These are phyloP conservation scores for Metellina segmentata DNA, from an alignment of 2,888 invertebrate genomes.

Conservation along the genomic window DNA sequence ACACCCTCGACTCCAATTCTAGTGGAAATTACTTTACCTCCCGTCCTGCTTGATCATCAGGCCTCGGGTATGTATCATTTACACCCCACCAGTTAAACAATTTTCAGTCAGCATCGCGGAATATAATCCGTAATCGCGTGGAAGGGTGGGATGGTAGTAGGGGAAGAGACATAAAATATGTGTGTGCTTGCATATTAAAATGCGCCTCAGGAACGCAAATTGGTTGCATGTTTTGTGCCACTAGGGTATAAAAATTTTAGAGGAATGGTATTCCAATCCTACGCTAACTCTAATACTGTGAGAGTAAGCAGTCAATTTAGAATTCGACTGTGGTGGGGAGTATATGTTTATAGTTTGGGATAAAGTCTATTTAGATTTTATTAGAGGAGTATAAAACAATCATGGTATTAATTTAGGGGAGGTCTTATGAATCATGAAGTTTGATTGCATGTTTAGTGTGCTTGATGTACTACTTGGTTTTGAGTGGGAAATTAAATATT, in stretches of 20 bases:
- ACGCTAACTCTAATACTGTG: neutral
- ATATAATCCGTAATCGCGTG: slow-evolving; percentile 23
- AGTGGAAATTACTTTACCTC: slow-evolving; percentile 39
- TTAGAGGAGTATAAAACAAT: too few species aligned
- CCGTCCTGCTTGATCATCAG: slow-evolving; percentile 26
- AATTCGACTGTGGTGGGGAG: neutral
- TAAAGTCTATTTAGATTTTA: neutral
- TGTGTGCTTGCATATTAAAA: slow-evolving; percentile 38
- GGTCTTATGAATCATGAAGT: too few species aligned
- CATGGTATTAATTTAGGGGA: too few species aligned
- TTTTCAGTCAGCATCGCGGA: slow-evolving; percentile 33
- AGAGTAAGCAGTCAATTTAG: neutral
- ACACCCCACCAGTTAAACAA: slow-evolving; percentile 59
- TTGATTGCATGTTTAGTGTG: too few species aligned
- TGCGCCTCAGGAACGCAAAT: neutral
- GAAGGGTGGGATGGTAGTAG: neutral
- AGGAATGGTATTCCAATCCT: slow-evolving; percentile 36
- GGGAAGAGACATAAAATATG: slow-evolving; percentile 14
- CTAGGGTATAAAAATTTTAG: slow-evolving; percentile 32
- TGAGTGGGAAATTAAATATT: too few species aligned
- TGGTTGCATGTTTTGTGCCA: slow-evolving; percentile 42
- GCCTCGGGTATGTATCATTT: slow-evolving; percentile 54
- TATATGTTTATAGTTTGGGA: neutral
- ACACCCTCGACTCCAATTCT: slow-evolving; percentile 42
- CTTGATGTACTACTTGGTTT: too few species aligned